phyloP scores from a whole-genome alignment of 2,113 vertebrate genomes.

The Panthera tigris region DNA sequence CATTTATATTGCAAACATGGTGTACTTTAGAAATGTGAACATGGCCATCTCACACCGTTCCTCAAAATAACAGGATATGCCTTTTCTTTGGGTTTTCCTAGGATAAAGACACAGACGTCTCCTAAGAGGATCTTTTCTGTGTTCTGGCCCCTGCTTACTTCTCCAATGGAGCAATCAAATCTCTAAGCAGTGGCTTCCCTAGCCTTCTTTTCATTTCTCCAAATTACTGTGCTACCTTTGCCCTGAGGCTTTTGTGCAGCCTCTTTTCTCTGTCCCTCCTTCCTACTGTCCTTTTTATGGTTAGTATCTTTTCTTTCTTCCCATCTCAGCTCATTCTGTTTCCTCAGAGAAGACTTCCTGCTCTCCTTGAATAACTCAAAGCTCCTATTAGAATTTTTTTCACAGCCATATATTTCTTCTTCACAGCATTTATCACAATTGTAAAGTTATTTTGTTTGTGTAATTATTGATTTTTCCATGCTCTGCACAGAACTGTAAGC shows the following conservation, averaged over 20 bases:
- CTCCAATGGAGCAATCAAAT: neutral
- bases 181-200: neutral
- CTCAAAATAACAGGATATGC: neutral
- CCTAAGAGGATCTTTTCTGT: neutral
- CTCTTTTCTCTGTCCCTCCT: neutral
- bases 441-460: neutral
- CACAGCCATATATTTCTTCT: neutral
- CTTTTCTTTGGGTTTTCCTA: neutral
- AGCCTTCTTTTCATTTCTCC: neutral
- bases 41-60: neutral
- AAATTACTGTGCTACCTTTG: neutral
- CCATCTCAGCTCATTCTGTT: neutral
- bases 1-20: neutral
- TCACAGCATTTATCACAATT: neutral
- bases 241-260: neutral
- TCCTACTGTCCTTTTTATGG: neutral
- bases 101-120: neutral
- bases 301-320: neutral
- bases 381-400: neutral
- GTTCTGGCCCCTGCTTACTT: neutral
- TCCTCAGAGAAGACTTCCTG: neutral
- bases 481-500: neutral
- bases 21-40: neutral
- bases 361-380: neutral
- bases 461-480: neutral